Evolutionary conservation across 2,797 vertebrate genomes (phyloP), one percentile per base, ranked within the genome.

Genomic region (Acanthurus lineatus): DNA sequence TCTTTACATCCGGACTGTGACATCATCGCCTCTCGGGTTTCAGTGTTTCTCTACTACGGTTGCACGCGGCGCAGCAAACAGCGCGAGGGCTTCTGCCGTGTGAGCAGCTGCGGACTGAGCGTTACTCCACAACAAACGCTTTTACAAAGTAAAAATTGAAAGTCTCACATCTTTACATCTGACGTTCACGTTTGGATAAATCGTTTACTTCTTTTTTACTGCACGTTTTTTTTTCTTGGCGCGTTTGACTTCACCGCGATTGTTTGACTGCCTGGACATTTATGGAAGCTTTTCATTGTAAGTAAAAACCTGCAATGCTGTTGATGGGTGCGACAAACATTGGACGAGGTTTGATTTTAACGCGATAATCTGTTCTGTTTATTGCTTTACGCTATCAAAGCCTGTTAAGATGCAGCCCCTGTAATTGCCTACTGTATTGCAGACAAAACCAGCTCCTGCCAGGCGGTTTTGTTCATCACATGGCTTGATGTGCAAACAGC

Each of bases 21-120:
- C 96, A 91, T 97, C 96, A 96, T 84, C 77, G 45, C 67, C 92
- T 95, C 87, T 96, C 95, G 84, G 94, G 91, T 96, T 94, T 88
- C 91, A 88, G 48, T 40, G 72, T 75, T 79, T 74, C 76, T 69
- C 57, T 73, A 86, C 84, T 86, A 77, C 83, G 14, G 84, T 63
- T 86, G 84, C 89, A 85, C 90, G 89, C 90, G 76, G 76, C 88
- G 79, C 90, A 80, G 89, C 93, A 93, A 87, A 85, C 78, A 35
- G 79, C 76, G 83, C 85, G 86, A 91, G 91, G 22, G n/a, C 88
- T 83, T 84, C 85, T 76, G 87, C 88, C 86, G 66, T 25, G 72
- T 15, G 89, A 87, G 62, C 71, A 59, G 64, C 73, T 49, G 69
- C 54, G 9, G 81, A 82, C 76, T 8, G 86, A 83, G 92, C 69